These are phyloP conservation scores for Dorcus parallelipipedus DNA, from an alignment of 2,888 invertebrate genomes.

Conservation along the genomic window DNA sequence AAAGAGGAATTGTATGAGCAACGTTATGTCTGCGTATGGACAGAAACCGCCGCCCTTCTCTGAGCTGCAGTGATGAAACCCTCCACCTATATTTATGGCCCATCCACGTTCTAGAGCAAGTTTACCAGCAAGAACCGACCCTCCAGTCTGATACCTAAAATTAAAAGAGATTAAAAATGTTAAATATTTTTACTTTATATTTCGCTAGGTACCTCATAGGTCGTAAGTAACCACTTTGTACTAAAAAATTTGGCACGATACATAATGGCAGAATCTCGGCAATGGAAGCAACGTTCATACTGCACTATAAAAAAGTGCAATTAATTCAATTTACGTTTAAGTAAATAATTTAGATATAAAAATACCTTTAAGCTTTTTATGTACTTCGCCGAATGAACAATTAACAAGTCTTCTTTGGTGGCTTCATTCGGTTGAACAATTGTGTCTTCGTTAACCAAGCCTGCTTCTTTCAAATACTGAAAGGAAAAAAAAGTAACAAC, in stretches of 20 bases:
- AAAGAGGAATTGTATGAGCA: conserved; percentile 69
- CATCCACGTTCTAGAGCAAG: conserved; percentile 79
- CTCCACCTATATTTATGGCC: conserved; percentile 89
- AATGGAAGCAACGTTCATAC: conserved; percentile 73
- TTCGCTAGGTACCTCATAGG: conserved; percentile 64
- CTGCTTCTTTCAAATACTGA: conserved; percentile 59
- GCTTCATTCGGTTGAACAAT: conserved; percentile 71
- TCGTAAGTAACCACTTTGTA: conserved; percentile 71
- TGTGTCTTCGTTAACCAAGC: conserved; percentile 59
- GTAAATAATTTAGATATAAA: conserved; percentile 14
- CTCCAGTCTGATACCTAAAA: conserved; percentile 71
- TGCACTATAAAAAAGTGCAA: conserved; percentile 63
- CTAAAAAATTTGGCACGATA: conserved; percentile 71
- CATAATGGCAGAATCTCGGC: conserved; percentile 74
- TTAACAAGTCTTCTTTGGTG: conserved; percentile 64
- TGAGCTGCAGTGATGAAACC: conserved; percentile 85
- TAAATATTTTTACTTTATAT: not conserved
- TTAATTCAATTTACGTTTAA: conserved; percentile 48
- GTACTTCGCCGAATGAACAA: conserved; percentile 74
- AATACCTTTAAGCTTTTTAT: conserved; percentile 68
- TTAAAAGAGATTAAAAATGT: no score
- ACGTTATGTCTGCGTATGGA: conserved; percentile 84
- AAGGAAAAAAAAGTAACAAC: conserved; percentile 21
- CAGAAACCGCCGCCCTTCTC: conserved; percentile 82
- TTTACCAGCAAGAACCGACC: conserved; percentile 78